phyloP scores from a whole-genome alignment of 2,888 invertebrate genomes.

The Dromius quadrimaculatus region DNA sequence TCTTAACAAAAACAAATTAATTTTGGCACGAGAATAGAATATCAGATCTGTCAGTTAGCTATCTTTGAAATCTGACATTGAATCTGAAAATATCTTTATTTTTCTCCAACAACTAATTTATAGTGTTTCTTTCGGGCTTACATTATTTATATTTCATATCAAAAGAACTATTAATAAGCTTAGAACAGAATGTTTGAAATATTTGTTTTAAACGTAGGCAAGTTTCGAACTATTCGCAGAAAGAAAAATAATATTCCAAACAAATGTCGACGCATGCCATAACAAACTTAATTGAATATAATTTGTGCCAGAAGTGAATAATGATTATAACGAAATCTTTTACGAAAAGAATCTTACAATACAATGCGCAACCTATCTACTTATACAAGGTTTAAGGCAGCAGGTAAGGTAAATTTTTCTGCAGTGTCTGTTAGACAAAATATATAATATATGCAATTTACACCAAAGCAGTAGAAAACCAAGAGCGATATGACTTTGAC shows the following conservation, averaged over 20 bases:
- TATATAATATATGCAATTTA: constrained; percentile 42
- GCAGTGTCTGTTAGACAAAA: constrained; percentile 36
- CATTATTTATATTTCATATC: background rate
- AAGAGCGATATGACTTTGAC: constrained; percentile 52
- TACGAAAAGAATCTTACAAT: constrained; percentile 33
- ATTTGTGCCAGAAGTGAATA: constrained; percentile 9
- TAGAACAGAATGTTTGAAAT: background rate
- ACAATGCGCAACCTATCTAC: constrained; percentile 27
- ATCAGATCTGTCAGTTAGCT: constrained; percentile 23
- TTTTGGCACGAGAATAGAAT: constrained; percentile 23
- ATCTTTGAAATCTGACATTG: constrained; percentile 34
- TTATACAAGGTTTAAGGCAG: constrained; percentile 12
- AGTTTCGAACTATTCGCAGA: background rate
- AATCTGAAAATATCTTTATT: constrained; percentile 32
- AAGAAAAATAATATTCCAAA: background rate
- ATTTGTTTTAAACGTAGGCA: background rate
- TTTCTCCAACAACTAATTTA: constrained; percentile 1
- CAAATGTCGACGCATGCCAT: background rate
- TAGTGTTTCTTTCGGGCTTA: background rate
- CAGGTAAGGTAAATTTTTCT: constrained; percentile 23
- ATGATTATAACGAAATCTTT: constrained; percentile 14
- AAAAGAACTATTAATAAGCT: background rate
- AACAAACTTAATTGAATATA: constrained; percentile 3
- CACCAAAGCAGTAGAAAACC: constrained; percentile 48
- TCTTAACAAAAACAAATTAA: constrained; percentile 17